Evolutionary conservation across 2,113 vertebrate genomes (phyloP), one percentile per base, ranked within the genome.

Genomic region (Eclectus roratus): DNA sequence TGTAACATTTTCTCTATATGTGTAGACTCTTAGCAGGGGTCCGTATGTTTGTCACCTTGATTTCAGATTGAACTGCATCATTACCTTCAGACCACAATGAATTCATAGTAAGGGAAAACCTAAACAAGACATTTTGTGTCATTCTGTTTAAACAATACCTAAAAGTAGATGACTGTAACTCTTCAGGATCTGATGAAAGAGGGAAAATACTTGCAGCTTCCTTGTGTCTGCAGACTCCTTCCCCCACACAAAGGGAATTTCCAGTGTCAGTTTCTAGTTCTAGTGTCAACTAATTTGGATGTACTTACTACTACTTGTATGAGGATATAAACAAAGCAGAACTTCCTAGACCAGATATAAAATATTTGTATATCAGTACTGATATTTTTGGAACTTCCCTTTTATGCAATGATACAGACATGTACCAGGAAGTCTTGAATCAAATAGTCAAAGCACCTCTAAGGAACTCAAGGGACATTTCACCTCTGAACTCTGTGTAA

Each of bases 361-460:
- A 84, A 52, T 49, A 77, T 33, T 85, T 80, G 10, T 29, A 29
- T 52, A 72, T 56, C 16, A 43, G 6, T 43, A 47, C 5, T 8
- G 35, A 28, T 53, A 50, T 70, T 80, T 68, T 47, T 64, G 2
- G 24, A 80, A 39, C 37, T 85, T 95, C 72, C 33, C 18, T 85
- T 44, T 35, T 43, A 43, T 37, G 16, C 60, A 98, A 64, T 35
- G 91, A 96, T 95, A 80, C 49, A 84, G 19, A 96, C 91, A 65
- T 97, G 95, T 52, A 98, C 94, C 39, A 91, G 97, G 88, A 96
- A 81, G 94, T 97, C 25, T 96, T 96, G 60, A 96, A 97, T 58
- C 82, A 89, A 68, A 92, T 68, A 17, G 80, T 96, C 47, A 55
- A 21, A 58, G 91, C 63, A 69, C 83, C 95, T 46, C 82, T 97